A percentile compares a stretch with the other conserved stretches of the same genome.
These are phyloP conservation scores for Heterodera schachtii DNA, from an alignment of 1,140 invertebrate species.

Conservation along the genomic window DNA sequence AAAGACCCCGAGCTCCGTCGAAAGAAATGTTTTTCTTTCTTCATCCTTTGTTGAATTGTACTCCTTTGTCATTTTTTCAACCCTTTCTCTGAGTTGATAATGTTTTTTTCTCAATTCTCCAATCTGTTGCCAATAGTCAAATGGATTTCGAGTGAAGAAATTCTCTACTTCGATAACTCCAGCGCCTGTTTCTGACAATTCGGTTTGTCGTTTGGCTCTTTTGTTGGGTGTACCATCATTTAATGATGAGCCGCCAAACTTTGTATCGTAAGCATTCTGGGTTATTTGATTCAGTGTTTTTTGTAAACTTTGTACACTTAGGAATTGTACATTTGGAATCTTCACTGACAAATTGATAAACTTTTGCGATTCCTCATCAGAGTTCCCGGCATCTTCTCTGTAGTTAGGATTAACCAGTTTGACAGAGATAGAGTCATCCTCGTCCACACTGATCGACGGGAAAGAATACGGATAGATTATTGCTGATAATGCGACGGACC, in stretches of 20 bases:
- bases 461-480: conserved; percentile 33
- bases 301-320: background rate
- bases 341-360: background rate
- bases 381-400: background rate
- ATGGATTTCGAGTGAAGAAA: background rate
- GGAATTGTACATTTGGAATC: background rate
- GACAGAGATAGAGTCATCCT: background rate
- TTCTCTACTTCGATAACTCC: too few species aligned
- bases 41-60: too few species aligned
- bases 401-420: background rate
- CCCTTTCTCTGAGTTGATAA: background rate
- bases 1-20: too few species aligned
- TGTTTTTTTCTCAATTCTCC: background rate
- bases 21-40: too few species aligned
- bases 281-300: background rate
- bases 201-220: background rate
- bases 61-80: background rate
- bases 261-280: background rate
- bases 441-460: background rate
- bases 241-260: too few species aligned
- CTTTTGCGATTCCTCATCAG: too few species aligned
- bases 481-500: conserved; percentile 28
- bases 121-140: background rate
- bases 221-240: background rate
- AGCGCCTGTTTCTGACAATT: background rate